These are phyloP conservation scores for Gymnoscelis rufifasciata DNA, from an alignment of 2,888 invertebrate species.

Conservation along the genomic window DNA sequence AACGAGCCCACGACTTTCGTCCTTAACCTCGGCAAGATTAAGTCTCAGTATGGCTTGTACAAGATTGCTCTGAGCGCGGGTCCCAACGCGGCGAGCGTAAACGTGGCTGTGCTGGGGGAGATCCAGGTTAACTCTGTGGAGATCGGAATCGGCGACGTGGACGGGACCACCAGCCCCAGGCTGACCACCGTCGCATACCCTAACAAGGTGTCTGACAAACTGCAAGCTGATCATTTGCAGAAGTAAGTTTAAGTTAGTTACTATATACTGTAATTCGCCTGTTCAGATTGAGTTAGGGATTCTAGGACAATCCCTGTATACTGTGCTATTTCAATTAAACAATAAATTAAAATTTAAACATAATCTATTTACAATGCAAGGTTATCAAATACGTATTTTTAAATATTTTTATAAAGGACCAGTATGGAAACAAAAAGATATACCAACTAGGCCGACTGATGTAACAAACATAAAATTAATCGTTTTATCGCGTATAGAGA, in stretches of 20 bases:
- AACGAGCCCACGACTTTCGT: conserved; percentile 84
- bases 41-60: conserved; percentile 92
- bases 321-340: too few species aligned
- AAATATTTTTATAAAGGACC: too few species aligned
- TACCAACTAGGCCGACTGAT: too few species aligned
- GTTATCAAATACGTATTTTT: too few species aligned
- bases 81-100: conserved; percentile 78
- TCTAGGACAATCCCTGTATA: too few species aligned
- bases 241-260: conserved; percentile 72
- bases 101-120: conserved; percentile 86
- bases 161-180: conserved; percentile 91
- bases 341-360: too few species aligned
- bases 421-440: too few species aligned
- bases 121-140: conserved; percentile 88
- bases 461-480: too few species aligned
- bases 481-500: too few species aligned
- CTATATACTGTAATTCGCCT: too few species aligned
- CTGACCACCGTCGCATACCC: conserved; percentile 86
- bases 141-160: conserved; percentile 93
- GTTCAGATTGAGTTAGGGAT: too few species aligned
- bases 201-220: conserved; percentile 81
- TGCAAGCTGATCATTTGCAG: conserved; percentile 94
- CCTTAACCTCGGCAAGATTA: conserved; percentile 86
- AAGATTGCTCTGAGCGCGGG: conserved; percentile 87
- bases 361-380: too few species aligned